Evolutionary conservation across 37 sponge, comb jelly and placozoan species (phyloP), one percentile per base, ranked within the genome.

Genomic region (Crambe crambe): DNA sequence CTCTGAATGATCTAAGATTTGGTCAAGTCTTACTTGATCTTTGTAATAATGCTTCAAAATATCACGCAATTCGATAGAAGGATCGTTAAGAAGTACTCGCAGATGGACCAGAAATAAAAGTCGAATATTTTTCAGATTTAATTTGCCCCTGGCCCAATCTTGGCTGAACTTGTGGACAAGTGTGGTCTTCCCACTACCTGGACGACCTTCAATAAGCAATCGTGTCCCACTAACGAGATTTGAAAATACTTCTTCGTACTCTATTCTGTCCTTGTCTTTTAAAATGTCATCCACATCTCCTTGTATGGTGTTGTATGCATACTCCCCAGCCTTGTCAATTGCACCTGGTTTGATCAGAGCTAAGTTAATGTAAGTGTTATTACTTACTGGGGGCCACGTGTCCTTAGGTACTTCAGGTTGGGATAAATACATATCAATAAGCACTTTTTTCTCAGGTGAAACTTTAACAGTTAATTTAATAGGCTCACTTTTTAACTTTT

Each of bases 181-280:
- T 26, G 76, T 68, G 23, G 77, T 69, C 63, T 84, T 84, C 1
- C 84, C 84, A 37, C 58, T 20, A 18, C 77, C 84, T 51, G 84
- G 84, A 21, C 84, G 57, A 2, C 84, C 84, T 61, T 68, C 68
- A 25, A 84, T 27, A 21, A 84, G 60, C 23, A 76, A 37, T 29
- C 43, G 31, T 3, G 34, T 26, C 20, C 67, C 67, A 3, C 30
- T 27, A 6, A 38, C 8, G 9, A 35, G 15, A 12, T 60, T 6
- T 17, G 61, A 27, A 60, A 81, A 81, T 0, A 37, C 64, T 1
- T 54, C 74, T 26, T 62, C 32, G 42, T 81, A 81, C 17, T 40
- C 22, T 21, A 73, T 56, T 6, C 20, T 38, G 10, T n/a, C 41
- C 30, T 81, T 81, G 20, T 26, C 5, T 2, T 37, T 29, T 12